A percentile compares a stretch with the other conserved stretches of the same genome.
These are phyloP conservation scores for Zosterops lateralis DNA, from an alignment of 2,113 vertebrate genomes.

Conservation along the genomic window DNA sequence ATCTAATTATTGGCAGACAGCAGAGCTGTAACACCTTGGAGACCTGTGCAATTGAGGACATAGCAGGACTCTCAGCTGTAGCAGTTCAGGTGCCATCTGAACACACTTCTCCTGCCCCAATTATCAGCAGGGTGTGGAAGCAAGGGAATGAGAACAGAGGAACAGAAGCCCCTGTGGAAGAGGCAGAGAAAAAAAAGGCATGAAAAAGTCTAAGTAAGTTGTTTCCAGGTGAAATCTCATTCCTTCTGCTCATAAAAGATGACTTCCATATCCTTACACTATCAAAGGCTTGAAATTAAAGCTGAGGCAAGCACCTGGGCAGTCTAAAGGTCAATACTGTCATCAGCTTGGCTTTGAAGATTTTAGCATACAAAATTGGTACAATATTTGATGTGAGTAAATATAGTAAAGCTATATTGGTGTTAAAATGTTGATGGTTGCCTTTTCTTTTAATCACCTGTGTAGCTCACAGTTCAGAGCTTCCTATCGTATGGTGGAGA, in stretches of 20 bases:
- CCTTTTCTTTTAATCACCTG: neutral
- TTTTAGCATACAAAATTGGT: neutral
- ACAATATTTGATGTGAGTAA: neutral
- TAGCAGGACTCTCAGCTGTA: neutral
- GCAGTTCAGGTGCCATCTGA: neutral
- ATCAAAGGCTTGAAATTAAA: conserved; percentile 16
- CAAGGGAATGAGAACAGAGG: neutral
- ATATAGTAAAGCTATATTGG: neutral
- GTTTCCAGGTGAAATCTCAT: neutral
- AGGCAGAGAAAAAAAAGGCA: neutral
- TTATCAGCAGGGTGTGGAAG: neutral
- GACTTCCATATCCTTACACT: neutral
- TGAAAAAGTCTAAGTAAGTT: neutral
- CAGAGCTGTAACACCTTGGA: neutral
- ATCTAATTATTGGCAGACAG: neutral
- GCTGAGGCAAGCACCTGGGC: neutral
- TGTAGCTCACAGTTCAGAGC: neutral
- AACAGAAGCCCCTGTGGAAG: neutral
- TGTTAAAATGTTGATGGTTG: neutral
- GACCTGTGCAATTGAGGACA: neutral
- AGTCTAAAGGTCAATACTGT: neutral
- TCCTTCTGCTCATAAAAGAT: neutral
- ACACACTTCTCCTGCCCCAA: accelerated
- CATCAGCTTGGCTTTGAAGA: neutral
- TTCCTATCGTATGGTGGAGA: neutral